A percentile compares a stretch with the other conserved stretches of the same genome.
Evolutionary conservation across 37 sponge, comb jelly and placozoan species (phyloP).

Genomic region (Cliona cf. orientalis): DNA sequence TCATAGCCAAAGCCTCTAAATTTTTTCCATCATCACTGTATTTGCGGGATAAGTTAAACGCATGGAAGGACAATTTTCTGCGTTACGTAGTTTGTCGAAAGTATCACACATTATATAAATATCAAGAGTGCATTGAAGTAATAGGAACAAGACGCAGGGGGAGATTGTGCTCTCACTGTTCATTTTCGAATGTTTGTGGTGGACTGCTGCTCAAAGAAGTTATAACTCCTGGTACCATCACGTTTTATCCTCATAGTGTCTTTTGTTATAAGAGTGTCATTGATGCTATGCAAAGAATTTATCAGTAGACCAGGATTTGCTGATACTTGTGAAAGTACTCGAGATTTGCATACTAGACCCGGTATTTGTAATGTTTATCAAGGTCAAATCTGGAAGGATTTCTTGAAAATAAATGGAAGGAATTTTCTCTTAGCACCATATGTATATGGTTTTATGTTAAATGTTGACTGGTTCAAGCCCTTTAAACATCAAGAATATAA

Average conservation of each 20-base stretch:
- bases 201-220: not conserved
- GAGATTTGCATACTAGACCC: not conserved
- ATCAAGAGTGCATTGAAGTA: not conserved
- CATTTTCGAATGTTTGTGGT: too few species aligned
- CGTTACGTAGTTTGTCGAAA: not conserved
- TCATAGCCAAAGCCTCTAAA: not conserved
- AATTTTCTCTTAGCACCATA: not conserved
- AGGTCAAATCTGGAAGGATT: constrained; percentile 12
- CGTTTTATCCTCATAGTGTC: not conserved
- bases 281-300: not conserved
- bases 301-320: not conserved
- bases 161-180: too few species aligned
- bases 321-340: not conserved
- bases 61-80: not conserved
- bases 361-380: constrained; percentile 14
- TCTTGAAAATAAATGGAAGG: not conserved
- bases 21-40: not conserved
- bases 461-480: constrained; percentile 44
- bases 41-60: not conserved
- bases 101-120: not conserved
- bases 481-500: not conserved
- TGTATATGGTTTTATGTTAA: constrained; percentile 11
- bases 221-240: not conserved
- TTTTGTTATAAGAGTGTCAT: not conserved
- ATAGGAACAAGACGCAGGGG: not conserved